These are phyloP conservation scores for Nothura maculosa DNA, from an alignment of 2,797 vertebrate species.

Conservation along the genomic window DNA sequence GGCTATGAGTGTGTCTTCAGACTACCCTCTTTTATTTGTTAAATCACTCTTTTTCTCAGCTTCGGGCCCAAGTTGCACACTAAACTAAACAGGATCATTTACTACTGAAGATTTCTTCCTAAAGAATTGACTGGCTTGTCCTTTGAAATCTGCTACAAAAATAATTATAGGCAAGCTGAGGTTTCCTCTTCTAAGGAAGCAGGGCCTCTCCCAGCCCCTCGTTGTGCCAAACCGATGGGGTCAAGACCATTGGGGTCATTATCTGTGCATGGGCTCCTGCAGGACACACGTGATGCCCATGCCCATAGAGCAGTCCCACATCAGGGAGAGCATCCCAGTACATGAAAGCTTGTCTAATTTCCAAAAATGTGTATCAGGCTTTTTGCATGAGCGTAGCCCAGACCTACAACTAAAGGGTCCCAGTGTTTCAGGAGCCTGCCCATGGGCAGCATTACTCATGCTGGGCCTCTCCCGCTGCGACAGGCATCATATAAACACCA, in stretches of 20 bases:
- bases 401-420: neutral
- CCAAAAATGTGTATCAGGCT: neutral
- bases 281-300: rapidly evolving
- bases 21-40: neutral
- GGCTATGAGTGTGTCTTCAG: neutral
- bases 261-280: neutral
- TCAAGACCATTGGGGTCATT: neutral
- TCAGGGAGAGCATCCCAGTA: rapidly evolving
- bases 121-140: neutral
- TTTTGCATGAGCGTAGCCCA: rapidly evolving
- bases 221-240: neutral
- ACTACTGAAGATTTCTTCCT: neutral
- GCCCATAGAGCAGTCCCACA: rapidly evolving
- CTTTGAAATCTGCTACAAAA: neutral
- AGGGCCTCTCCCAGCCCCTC: neutral
- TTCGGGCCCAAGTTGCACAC: neutral
- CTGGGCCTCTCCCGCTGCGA: rapidly evolving
- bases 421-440: neutral
- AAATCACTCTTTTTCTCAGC: neutral
- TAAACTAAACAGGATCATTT: neutral
- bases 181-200: neutral
- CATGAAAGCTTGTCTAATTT: neutral
- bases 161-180: neutral
- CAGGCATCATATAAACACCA: neutral
- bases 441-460: neutral